Evolutionary conservation across 2,113 vertebrate genomes (phyloP), one percentile per base, ranked within the genome.

Genomic region (Cranoglanis bouderius): DNA sequence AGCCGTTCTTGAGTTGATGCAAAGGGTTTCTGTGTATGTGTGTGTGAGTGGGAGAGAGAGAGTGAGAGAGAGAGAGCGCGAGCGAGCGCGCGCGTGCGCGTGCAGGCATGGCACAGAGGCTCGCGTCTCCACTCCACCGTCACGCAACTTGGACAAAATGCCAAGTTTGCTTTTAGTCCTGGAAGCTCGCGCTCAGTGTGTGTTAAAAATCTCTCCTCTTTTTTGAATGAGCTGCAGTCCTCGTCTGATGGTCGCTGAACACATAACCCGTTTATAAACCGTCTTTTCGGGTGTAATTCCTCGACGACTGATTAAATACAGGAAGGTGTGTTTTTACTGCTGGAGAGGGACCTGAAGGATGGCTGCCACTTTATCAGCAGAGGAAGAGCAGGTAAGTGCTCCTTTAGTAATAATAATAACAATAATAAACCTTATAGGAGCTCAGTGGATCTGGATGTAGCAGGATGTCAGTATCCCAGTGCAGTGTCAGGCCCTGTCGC

Each of bases 341-440:
- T 81, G 49, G 67, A 16, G 83, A 89, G 16, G 16, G 90, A 90
- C 88, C 75, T 77, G 90, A 90, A 93, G 88, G 93, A 96, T 96
- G 95, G 95, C 95, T 94, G 94, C 94, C 91, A 92, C 91, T 91
- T 89, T 96, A 78, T 94, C 95, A 59, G 93, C 93, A 85, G 95
- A 96, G 87, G 95, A 96, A 87, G 95, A 96, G 85, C 95, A 96
- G 95, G 95, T 96, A 93, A 89, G 83, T 75, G 24, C 8, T n/a
- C 4, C 43, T 29, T 78, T 75, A 16, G 0, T n/a, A 16, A 14
- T 74, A 40, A 40, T 32, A 67, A 1, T 4, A 35, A 18, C 21
- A 40, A 8, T 49, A 49, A 49, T 49, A 51, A 19, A 24, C 0
- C 1, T 13, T 46, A 1, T 53, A 32, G 1, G 16, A 32, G 77